phyloP scores from a whole-genome alignment of 2,113 vertebrate genomes.

The Saccopteryx bilineata region DNA sequence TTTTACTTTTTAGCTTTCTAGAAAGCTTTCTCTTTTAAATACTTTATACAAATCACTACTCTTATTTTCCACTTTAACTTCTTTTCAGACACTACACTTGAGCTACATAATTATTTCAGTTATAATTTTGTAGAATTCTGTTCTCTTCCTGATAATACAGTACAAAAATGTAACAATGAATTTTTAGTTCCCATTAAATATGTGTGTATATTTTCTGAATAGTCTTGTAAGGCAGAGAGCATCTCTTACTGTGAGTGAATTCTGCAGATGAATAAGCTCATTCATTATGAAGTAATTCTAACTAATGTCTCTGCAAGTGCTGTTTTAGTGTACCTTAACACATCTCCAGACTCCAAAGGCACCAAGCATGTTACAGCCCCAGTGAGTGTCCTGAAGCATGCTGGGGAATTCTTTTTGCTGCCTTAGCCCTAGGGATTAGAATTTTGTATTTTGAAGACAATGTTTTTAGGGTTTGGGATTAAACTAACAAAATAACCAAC shows the following conservation, averaged over 20 bases:
- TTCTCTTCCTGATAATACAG: neutral
- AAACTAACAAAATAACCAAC: slow-evolving; percentile 56
- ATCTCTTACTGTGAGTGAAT: neutral
- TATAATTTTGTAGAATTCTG: neutral
- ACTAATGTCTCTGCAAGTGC: neutral
- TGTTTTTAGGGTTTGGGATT: slow-evolving; percentile 15
- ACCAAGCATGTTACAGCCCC: neutral
- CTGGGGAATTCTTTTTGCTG: neutral
- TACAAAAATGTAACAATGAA: neutral
- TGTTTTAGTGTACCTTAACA: neutral
- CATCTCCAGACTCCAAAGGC: neutral
- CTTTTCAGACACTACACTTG: neutral
- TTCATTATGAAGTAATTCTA: slow-evolving; percentile 20
- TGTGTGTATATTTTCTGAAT: neutral
- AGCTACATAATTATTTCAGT: neutral
- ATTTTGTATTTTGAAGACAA: slow-evolving; percentile 25
- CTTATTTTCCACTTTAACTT: neutral
- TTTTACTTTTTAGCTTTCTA: slow-evolving; percentile 35
- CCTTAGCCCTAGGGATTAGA: neutral
- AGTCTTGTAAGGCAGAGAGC: neutral
- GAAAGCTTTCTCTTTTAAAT: neutral
- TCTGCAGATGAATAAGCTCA: neutral
- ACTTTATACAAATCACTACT: neutral
- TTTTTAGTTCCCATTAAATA: neutral
- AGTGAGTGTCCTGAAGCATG: neutral